A percentile compares a stretch with the other conserved stretches of the same genome.
Evolutionary conservation across 2,888 invertebrate genomes (phyloP).

Genomic region (Villa cingulata): DNA sequence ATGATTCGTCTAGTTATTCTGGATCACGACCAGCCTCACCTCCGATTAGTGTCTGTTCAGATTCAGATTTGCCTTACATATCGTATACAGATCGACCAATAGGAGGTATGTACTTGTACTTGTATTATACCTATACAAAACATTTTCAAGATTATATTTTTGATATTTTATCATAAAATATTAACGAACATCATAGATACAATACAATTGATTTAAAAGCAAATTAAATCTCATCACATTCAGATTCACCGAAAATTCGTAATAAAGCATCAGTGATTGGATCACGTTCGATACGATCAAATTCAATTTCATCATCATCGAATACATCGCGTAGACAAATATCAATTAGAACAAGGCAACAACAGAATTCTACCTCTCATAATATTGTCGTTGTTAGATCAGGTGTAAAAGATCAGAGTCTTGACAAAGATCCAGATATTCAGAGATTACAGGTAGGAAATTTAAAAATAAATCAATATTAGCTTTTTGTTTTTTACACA

Average conservation of each 20-base stretch:
- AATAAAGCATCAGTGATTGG: slow-evolving; percentile 34
- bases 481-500: too few relatives aligned
- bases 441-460: slow-evolving; percentile 49
- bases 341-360: slow-evolving; percentile 29
- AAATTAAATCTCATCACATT: too few relatives aligned
- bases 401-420: slow-evolving; percentile 43
- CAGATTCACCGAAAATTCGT: slow-evolving; percentile 68
- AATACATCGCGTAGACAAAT: neutral
- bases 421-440: slow-evolving; percentile 65
- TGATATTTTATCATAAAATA: too few relatives aligned
- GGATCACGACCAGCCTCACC: slow-evolving; percentile 56
- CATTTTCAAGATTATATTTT: too few relatives aligned
- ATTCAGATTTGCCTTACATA: slow-evolving; percentile 79
- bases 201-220: neutral
- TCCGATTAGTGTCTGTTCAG: slow-evolving; percentile 77
- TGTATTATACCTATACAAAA: too few relatives aligned
- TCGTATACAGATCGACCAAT: slow-evolving; percentile 84
- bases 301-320: slow-evolving; percentile 9
- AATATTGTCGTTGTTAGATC: slow-evolving; percentile 75
- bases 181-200: neutral
- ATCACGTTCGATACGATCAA: slow-evolving; percentile 11
- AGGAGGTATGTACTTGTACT: slow-evolving; percentile 49
- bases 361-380: slow-evolving; percentile 41
- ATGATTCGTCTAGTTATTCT: slow-evolving; percentile 24
- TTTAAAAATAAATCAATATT: too few relatives aligned